Percentiles rank a stretch among this genome's conserved stretches.
These are phyloP conservation scores for Amphilophus citrinellus DNA, from an alignment of 2,113 vertebrate genomes.

Conservation along the genomic window DNA sequence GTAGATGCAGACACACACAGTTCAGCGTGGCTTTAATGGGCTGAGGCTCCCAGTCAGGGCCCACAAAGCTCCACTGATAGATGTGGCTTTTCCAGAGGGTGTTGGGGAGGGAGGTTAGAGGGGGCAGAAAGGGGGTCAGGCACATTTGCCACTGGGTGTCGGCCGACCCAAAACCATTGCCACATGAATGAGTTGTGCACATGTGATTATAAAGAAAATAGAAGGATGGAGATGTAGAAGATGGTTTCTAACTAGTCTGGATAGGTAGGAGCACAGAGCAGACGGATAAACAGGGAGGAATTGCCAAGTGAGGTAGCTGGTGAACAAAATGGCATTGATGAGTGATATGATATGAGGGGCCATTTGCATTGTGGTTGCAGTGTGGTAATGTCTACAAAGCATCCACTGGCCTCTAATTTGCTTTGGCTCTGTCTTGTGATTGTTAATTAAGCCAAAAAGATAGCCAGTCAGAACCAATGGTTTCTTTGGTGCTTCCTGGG, in stretches of 20 bases:
- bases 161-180: constrained; percentile 69
- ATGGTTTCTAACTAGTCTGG: constrained; percentile 14
- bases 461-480: constrained; percentile 50
- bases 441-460: constrained; percentile 77
- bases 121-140: constrained; percentile 69
- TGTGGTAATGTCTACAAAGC: constrained; percentile 53
- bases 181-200: constrained; percentile 66
- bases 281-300: constrained; percentile 35
- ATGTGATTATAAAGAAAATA: constrained; percentile 51
- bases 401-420: constrained; percentile 76
- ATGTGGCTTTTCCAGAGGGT: constrained; percentile 78
- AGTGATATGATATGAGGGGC: constrained; percentile 54
- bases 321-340: constrained; percentile 25
- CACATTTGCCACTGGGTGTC: constrained; percentile 68
- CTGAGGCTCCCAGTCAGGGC: constrained; percentile 54
- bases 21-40: constrained; percentile 62
- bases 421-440: constrained; percentile 64
- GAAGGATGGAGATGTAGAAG: constrained; percentile 28
- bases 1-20: constrained; percentile 20
- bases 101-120: constrained; percentile 50
- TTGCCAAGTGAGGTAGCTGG: constrained; percentile 24
- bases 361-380: constrained; percentile 45
- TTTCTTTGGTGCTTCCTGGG: constrained; percentile 54
- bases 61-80: constrained; percentile 62
- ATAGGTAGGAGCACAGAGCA: constrained; percentile 20